A percentile compares a stretch with the other conserved stretches of the same genome.
Conservation (phyloP, 2,888 invertebrate genomes). For the Drosophila antonietae region DNA sequence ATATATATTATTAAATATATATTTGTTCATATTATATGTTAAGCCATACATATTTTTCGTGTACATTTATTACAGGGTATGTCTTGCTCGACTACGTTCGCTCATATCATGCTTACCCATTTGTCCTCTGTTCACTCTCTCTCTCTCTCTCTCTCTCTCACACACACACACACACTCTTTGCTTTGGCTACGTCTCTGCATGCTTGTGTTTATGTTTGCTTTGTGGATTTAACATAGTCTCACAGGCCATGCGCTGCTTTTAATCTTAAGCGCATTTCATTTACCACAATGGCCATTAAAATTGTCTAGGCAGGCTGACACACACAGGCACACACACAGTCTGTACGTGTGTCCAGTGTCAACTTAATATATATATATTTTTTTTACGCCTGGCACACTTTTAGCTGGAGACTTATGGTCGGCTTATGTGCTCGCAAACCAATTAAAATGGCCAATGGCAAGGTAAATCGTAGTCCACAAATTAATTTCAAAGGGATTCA, state of each 20-base stretch:
- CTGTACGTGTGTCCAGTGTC: slow-evolving; percentile 35
- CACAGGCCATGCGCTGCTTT: slow-evolving; percentile 58
- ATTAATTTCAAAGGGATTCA: slow-evolving; percentile 69
- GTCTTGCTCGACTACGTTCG: background rate
- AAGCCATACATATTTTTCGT: background rate
- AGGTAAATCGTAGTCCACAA: slow-evolving; percentile 46
- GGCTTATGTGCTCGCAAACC: slow-evolving; percentile 71
- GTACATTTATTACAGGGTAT: background rate
- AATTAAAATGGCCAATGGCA: slow-evolving; percentile 73
- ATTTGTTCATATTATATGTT: background rate
- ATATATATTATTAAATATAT: background rate
- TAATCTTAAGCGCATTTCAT: slow-evolving; percentile 79
- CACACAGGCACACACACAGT: slow-evolving; percentile 5
- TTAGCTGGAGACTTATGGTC: slow-evolving; percentile 62
- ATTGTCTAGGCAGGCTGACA: slow-evolving; percentile 57
- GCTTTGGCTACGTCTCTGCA: slow-evolving; percentile 18
- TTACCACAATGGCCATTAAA: slow-evolving; percentile 75
- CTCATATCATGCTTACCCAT: background rate
- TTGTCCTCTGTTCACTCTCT: slow-evolving; percentile 8
- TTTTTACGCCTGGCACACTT: slow-evolving; percentile 33
- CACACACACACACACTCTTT: slow-evolving; percentile 4
- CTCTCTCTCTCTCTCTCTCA: slow-evolving; percentile 12
- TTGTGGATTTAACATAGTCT: slow-evolving; percentile 68
- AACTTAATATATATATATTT: slow-evolving; percentile 35
- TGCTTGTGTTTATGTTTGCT: slow-evolving; percentile 72